Conservation (phyloP, 2,888 invertebrate genomes). For the Spodoptera exigua region DNA sequence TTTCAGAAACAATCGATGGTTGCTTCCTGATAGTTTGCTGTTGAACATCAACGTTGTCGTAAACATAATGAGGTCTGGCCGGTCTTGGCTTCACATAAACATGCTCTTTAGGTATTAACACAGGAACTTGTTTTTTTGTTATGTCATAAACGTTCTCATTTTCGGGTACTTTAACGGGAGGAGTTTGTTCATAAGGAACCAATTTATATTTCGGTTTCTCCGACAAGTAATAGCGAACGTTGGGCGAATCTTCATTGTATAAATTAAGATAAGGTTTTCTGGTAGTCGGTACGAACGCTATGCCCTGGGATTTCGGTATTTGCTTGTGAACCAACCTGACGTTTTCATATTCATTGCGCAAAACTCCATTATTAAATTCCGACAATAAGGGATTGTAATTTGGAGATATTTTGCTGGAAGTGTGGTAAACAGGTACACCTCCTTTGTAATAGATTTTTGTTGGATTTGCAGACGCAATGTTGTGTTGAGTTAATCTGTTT, state of each 20-base stretch:
- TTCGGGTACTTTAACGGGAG: constrained; percentile 72
- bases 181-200: constrained; percentile 86
- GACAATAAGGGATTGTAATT: constrained; percentile 71
- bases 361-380: constrained; percentile 59
- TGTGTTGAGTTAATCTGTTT: constrained; percentile 83
- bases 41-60: constrained; percentile 68
- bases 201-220: constrained; percentile 83
- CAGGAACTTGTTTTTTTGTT: constrained; percentile 67
- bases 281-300: constrained; percentile 61
- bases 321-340: constrained; percentile 71
- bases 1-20: constrained; percentile 78
- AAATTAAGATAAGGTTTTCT: constrained; percentile 77
- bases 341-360: constrained; percentile 67
- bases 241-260: constrained; percentile 71
- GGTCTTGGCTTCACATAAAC: constrained; percentile 77
- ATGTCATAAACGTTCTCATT: constrained; percentile 65
- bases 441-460: constrained; percentile 81
- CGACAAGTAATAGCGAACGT: constrained; percentile 78
- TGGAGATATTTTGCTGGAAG: constrained; percentile 64
- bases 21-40: constrained; percentile 66
- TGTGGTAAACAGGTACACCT: constrained; percentile 69
- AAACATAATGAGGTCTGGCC: constrained; percentile 70
- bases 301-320: constrained; percentile 66
- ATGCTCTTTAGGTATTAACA: constrained; percentile 70
- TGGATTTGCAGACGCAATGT: constrained; percentile 85